Evolutionary conservation across 2,888 invertebrate genomes (phyloP), one percentile per base, ranked within the genome.

Genomic region (Leptarthrus brevirostris): DNA sequence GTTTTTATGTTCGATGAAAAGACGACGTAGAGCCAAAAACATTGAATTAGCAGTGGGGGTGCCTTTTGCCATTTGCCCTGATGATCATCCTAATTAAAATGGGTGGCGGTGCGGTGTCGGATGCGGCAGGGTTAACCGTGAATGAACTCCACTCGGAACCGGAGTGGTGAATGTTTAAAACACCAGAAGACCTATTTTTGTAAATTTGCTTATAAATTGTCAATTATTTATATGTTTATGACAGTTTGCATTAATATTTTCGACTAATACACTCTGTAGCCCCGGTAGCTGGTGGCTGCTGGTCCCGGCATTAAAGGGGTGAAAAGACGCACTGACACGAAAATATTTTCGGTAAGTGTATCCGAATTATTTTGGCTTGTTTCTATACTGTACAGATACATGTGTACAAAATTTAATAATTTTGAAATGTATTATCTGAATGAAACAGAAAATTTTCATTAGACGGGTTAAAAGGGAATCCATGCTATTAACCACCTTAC

Each of bases 151-250:
- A 14, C 14, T 16, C 47, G 14, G 8, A n/a, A 14, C n/a, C 6
- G 16, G n/a, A 12, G 47, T 3, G 24, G 26, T 30, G 14, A 72
- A 54, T 36, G 47, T 40, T 64, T 52, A 54, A 66, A 64, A 75
- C 70, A 71, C 74, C 74, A 73, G 74, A 77, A 72, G 75, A 75
- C 76, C 76, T 74, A 76, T 75, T 76, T 77, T 77, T 71, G 73
- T 58, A 75, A 76, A 77, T 77, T 77, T 77, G 77, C 76, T 77
- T 77, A 77, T 76, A 77, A 77, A 77, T 77, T 75, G 77, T 77
- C 77, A 77, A 77, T 77, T 76, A 77, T 77, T 77, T 76, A 76
- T 76, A 77, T 74, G 75, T 76, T 77, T 76, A 77, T 77, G 77
- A 75, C 73, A 74, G 73, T 77, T 76, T 74, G 74, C 75, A 74